Percentiles rank a stretch among this genome's conserved stretches.
Conservation (phyloP, 2,888 invertebrate species). For the Hydroisotoma schaefferi region DNA sequence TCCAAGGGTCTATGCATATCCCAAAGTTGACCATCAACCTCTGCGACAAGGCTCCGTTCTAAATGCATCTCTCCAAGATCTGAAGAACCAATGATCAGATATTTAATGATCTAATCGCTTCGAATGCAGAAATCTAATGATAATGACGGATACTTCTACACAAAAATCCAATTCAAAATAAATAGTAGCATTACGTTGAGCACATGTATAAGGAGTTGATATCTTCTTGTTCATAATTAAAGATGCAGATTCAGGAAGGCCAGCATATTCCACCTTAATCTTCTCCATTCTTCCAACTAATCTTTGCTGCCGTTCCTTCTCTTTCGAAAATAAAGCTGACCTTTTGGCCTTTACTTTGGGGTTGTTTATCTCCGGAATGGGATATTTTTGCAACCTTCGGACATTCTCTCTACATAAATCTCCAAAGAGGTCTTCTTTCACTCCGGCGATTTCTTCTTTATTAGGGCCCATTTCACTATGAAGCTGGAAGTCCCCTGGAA, state of each 20-base stretch:
- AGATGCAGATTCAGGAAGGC: conserved; percentile 67
- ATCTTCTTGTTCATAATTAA: conserved; percentile 85
- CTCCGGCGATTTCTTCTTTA: conserved; percentile 29
- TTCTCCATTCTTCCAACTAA: conserved; percentile 83
- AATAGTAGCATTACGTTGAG: conserved; percentile 79
- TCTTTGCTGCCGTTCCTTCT: conserved; percentile 69
- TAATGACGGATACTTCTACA: no score
- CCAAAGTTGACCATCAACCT: conserved; percentile 79
- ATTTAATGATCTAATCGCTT: no score
- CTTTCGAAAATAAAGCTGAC: conserved; percentile 65
- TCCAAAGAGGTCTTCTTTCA: conserved; percentile 36
- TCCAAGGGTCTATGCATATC: conserved; percentile 86
- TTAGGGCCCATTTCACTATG: conserved; percentile 36
- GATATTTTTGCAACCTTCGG: conserved; percentile 17
- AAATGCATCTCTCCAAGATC: conserved; percentile 71
- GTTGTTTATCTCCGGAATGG: conserved; percentile 41
- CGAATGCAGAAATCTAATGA: no score
- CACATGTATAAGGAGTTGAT: conserved; percentile 90
- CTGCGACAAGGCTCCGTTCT: conserved; percentile 71
- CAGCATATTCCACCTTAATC: conserved; percentile 77
- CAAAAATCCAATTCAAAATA: no score
- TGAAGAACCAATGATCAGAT: no score
- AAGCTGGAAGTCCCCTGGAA: conserved; percentile 42
- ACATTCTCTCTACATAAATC: conserved; percentile 35
- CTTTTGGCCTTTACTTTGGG: conserved; percentile 43